Base-by-base conservation (phyloP, 2,113 vertebrate species). In the Podilymbus podiceps region DNA sequence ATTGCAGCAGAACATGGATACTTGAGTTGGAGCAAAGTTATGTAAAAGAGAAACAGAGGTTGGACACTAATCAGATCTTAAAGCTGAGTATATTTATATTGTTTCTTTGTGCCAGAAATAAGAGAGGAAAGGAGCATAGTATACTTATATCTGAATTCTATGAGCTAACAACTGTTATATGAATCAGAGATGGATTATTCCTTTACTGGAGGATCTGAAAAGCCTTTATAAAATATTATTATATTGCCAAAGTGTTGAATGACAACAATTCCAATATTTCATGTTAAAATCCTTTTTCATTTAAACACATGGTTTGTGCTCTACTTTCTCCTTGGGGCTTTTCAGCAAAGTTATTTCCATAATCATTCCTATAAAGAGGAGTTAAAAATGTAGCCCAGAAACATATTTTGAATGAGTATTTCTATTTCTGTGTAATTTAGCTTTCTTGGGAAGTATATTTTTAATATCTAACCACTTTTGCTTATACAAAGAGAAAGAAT, bases 251-350 rank as follows among this genome's bases (percentile, higher is more conserved):
- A 98, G 88, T 71, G 55, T 85, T 96, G 88, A 98, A 97, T 89
- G 76, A 96, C 91, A 98, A 97, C 94, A 94, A 91, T 97, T 97
- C 52, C 44, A 55, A 77, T 91, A 94, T 88, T 96, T 96, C 80
- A 66, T 94, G 58, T 97, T 98, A 97, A 97, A 96, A 97, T 97
- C 80, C 76, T 60, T 97, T 98, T 98, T 97, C 79, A 95, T 97
- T 97, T 97, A 96, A 97, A 94, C 89, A 93, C 46, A 93, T 38
- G 80, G 73, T 95, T 93, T 94, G 47, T 44, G 50, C 71, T 97
- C 75, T 73, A 63, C 83, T 97, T 97, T 91, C 84, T 97, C 94
- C 96, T 97, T 68, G 3, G 4, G 94, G 89, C 77, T 97, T 96
- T 97, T 93, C 66, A 87, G 88, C 35, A 86, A 96, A 93, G 40